Base-by-base conservation (phyloP, 2,888 invertebrate genomes). In the Heliconius charithonia region DNA sequence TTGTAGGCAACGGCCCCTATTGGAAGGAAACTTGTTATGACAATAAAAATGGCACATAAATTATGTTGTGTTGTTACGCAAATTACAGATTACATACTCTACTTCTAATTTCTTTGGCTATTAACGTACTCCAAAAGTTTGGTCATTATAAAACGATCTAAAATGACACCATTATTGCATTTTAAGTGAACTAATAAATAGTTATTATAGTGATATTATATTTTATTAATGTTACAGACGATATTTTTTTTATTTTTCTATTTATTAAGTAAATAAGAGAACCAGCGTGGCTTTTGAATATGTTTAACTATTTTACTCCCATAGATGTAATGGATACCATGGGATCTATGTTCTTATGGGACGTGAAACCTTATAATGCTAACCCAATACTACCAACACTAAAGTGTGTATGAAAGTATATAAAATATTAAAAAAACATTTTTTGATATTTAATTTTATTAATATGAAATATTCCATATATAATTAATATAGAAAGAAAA, bases 261-360 rank as follows among this genome's bases (percentile, higher is more conserved):
- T 67, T 37, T 41, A 67, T 41, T n/a, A 25, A 1, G 62, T 13
- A 25, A 62, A 25, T 59, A 59, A 62, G 62, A 25, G 51, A 51
- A 19, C 51, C 51, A 6, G 6, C 51, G 51, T 13, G 1, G 13
- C n/a, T 41, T 13, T 6, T 67, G 4, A n/a, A 13, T 59, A 13
- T 25, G 10, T 32, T 56, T 56, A 10, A 10, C 13, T 56, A 72
- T 56, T 56, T n/a, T 73, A 10, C 4, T n/a, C 4, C 0, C 19
- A 89, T 87, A 88, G 84, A 71, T 81, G 65, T 59, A 75, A 65
- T 29, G 19, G 16, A 75, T 41, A 65, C 19, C 41, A 65, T 65
- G 22, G 27, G 37, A 51, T 74, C 27, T 74, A 45, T 74, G 25
- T 56, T 4, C 22, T 1, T 59, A 59, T 59, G 19, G 1, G 12